Evolutionary conservation across 2,888 invertebrate genomes (phyloP).

Genomic region (Dorcus hopei): DNA sequence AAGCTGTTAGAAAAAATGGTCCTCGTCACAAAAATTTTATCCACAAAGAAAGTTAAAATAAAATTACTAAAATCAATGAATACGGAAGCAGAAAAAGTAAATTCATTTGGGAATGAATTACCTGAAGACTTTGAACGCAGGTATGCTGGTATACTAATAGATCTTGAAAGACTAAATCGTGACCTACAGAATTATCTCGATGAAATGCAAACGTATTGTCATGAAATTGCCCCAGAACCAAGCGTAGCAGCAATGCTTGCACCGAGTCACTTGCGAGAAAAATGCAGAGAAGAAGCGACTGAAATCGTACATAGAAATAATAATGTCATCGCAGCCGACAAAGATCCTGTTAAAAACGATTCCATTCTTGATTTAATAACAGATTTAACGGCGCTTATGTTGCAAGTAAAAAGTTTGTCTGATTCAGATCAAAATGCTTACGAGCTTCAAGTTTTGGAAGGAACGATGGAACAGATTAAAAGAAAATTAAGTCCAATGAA

Average conservation of each 20-base stretch:
- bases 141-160: slow-evolving; percentile 84
- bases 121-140: slow-evolving; percentile 86
- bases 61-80: slow-evolving; percentile 82
- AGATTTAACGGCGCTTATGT: slow-evolving; percentile 83
- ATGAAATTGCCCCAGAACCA: slow-evolving; percentile 84
- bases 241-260: slow-evolving; percentile 83
- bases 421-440: slow-evolving; percentile 85
- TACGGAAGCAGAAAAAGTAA: slow-evolving; percentile 82
- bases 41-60: slow-evolving; percentile 78
- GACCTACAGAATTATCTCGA: slow-evolving; percentile 83
- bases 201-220: slow-evolving; percentile 79
- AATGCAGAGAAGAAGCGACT: slow-evolving; percentile 80
- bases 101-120: slow-evolving; percentile 72
- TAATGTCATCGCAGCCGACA: slow-evolving; percentile 57
- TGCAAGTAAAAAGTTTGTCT: slow-evolving; percentile 76
- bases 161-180: slow-evolving; percentile 86
- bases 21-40: slow-evolving; percentile 79
- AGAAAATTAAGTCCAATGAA: slow-evolving; percentile 72
- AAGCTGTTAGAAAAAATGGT: slow-evolving; percentile 84
- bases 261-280: slow-evolving; percentile 83
- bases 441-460: slow-evolving; percentile 85
- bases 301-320: slow-evolving; percentile 75
- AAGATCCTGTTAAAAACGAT: slow-evolving; percentile 51
- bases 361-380: slow-evolving; percentile 76
- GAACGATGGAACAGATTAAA: slow-evolving; percentile 87